Evolutionary conservation across 2,113 vertebrate species (phyloP), one percentile per base, ranked within the genome.

Genomic region (Gallinago undulata): DNA sequence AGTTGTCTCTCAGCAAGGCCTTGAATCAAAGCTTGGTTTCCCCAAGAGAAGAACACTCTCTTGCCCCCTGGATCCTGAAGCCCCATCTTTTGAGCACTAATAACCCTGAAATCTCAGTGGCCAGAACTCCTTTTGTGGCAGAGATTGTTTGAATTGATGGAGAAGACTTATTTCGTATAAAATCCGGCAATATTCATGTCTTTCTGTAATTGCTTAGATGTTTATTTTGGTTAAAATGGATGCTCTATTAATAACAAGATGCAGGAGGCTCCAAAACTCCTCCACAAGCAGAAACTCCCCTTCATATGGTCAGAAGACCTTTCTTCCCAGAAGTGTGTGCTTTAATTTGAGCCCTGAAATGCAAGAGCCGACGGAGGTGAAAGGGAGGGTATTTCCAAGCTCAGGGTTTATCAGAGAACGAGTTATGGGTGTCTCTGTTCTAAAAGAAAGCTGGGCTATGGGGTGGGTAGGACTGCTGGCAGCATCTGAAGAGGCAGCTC

Each of bases 1-100:
- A 14, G 2, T 28, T 15, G n/a, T 74, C 35, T 76, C 23, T 8
- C 28, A 22, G 21, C 0, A 0, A 28, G 64, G 31, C 2, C 0
- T 1, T 56, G 41, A 50, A 27, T 68, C 62, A 15, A 81, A 83
- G 72, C 22, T 53, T 77, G 64, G 9, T 62, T 84, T 87, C 53
- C 55, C 60, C 64, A 48, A 79, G 33, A 53, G 50, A 59, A 17
- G n/a, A 55, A 19, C 74, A 27, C 31, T 80, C 25, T n/a, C 23
- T 51, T 57, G 13, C 23, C 22, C 19, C 33, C 31, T 35, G 11
- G 10, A 33, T 59, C 50, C 69, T 78, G 19, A 74, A 96, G 39
- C 75, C 53, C 27, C 41, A 30, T 77, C 64, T 82, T 21, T 27
- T 67, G 69, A 68, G 18, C 35, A 19, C 16, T 59, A 37, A 45